Evolutionary conservation across 2,888 invertebrate genomes (phyloP), one percentile per base, ranked within the genome.

Genomic region (Julus scandinavius): DNA sequence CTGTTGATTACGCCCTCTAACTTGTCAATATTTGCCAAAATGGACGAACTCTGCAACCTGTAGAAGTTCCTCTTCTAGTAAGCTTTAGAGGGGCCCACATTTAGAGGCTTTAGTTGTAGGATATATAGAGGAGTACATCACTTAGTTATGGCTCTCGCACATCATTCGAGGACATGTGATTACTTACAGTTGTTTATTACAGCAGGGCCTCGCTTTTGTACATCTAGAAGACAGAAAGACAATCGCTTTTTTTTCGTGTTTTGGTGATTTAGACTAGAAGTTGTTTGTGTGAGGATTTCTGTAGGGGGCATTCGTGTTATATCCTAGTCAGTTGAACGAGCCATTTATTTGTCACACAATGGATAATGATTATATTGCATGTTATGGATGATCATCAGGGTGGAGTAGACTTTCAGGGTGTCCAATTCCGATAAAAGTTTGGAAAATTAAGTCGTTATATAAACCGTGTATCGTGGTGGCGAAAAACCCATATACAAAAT

Each of bases 81-180:
- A 1, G 17, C 0, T 63, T 63, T 63, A n/a, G 63, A 63, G 63
- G 63, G 2, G 63, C 63, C 63, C 63, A 63, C 2, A 17, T 6
- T 15, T 2, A n/a, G 63, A 63, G 63, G 63, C 29, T 63, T 63
- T n/a, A n/a, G 63, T 15, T n/a, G 6, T 54, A 54, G 5, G 63
- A n/a, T 17, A 63, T 63, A 63, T 1, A n/a, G 63, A 63, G 63
- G 63, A 63, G 63, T 63, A n/a, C n/a, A 63, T 63, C 63, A 63
- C 63, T 63, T 63, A 63, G 63, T 63, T 63, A 63, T 63, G n/a
- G 63, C n/a, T 63, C 63, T 63, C 63, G 63, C 63, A 63, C 63
- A 63, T 63, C 63, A 63, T 63, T 63, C 63, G 63, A 63, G n/a
- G 63, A 63, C 63, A n/a, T 63, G 63, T 63, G 63, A 63, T 63